These are phyloP conservation scores for Andrena camellia DNA, from an alignment of 2,888 invertebrate species.

Conservation along the genomic window DNA sequence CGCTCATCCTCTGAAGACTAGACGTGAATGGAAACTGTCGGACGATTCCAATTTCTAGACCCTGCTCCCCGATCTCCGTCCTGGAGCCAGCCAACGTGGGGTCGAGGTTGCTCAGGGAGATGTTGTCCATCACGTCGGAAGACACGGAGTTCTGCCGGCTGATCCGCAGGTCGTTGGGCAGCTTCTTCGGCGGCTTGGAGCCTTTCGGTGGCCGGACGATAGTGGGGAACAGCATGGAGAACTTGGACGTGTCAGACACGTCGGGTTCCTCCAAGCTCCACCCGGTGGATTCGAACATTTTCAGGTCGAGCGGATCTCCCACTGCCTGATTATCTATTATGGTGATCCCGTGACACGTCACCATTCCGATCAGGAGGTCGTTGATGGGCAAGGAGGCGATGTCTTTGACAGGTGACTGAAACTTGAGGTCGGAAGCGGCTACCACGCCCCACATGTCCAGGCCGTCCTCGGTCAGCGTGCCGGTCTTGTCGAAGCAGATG, in stretches of 20 bases:
- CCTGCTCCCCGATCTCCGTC: slow-evolving; percentile 77
- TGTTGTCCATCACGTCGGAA: slow-evolving; percentile 77
- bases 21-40: slow-evolving; percentile 96
- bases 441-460: slow-evolving; percentile 97
- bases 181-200: slow-evolving; percentile 70
- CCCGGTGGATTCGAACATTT: slow-evolving; percentile 98
- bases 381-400: slow-evolving; percentile 86
- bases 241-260: slow-evolving; percentile 93
- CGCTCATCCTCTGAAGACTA: slow-evolving; percentile 95
- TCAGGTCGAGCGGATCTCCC: slow-evolving; percentile 98
- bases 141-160: slow-evolving; percentile 77
- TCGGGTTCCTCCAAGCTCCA: slow-evolving; percentile 96
- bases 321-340: slow-evolving; percentile 94
- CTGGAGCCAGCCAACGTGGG: slow-evolving; percentile 71
- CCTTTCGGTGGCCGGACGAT: slow-evolving; percentile 89
- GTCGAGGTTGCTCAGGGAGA: slow-evolving; percentile 78
- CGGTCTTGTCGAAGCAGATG: slow-evolving; percentile 98
- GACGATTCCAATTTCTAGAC: slow-evolving; percentile 92
- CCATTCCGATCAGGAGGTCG: slow-evolving; percentile 92
- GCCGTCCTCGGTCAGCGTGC: slow-evolving; percentile 98
- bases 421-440: slow-evolving; percentile 86
- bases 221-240: slow-evolving; percentile 95
- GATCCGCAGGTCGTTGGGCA: slow-evolving; percentile 60
- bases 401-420: slow-evolving; percentile 86
- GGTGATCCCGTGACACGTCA: slow-evolving; percentile 96